Conservation (phyloP, 2,797 vertebrate genomes). For the Melanotaenia parkinsoni region DNA sequence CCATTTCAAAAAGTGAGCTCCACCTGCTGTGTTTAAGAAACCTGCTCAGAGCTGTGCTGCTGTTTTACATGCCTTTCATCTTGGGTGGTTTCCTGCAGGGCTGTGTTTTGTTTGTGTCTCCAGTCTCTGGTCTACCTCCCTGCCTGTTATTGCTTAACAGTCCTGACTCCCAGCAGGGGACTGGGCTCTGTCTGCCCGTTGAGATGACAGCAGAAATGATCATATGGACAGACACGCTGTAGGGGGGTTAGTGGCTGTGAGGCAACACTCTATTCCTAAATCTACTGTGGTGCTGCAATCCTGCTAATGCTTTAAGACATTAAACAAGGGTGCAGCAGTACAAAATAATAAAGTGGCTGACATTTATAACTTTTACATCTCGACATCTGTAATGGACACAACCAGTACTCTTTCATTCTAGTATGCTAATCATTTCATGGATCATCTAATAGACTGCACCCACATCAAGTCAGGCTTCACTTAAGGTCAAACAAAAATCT, state of each 20-base stretch:
- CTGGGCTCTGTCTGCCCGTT: conserved; percentile 7
- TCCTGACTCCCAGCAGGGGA: conserved; percentile 6
- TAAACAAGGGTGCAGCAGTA: background rate
- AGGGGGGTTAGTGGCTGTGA: conserved; percentile 2
- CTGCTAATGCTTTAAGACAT: conserved; percentile 3
- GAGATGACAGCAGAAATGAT: conserved; percentile 5
- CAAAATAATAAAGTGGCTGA: background rate
- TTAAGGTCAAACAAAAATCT: conserved; percentile 12
- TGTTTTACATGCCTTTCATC: conserved; percentile 15
- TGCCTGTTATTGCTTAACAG: conserved; percentile 4
- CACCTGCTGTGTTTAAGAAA: conserved; percentile 6
- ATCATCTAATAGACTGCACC: conserved; percentile 13
- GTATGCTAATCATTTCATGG: conserved; percentile 8
- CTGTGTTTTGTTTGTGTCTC: conserved; percentile 16
- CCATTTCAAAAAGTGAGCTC: background rate
- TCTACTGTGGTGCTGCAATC: background rate
- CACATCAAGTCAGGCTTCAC: conserved; percentile 3
- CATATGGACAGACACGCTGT: conserved; percentile 2
- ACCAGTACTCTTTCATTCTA: conserved; percentile 10
- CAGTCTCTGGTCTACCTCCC: background rate
- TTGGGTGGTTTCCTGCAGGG: conserved; percentile 19
- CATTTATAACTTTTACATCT: conserved; percentile 3
- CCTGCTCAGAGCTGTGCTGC: background rate
- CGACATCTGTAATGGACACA: background rate
- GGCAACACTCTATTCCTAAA: background rate